Evolutionary conservation across 2,888 invertebrate species (phyloP).

Genomic region (Argyresthia goedartella): DNA sequence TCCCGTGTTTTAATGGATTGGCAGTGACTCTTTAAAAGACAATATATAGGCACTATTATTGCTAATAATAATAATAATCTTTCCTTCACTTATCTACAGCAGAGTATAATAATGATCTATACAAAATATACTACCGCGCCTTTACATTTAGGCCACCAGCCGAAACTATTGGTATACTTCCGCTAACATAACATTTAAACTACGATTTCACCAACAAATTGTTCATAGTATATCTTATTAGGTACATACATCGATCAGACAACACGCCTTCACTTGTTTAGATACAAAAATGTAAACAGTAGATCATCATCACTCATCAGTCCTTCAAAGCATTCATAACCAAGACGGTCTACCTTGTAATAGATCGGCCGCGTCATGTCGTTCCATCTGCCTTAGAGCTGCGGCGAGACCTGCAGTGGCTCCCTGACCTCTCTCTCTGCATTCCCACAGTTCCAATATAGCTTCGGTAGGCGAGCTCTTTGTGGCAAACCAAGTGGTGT

Average conservation of each 20-base stretch:
- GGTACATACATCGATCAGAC: background rate
- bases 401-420: conserved; percentile 81
- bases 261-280: no score
- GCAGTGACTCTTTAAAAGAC: conserved; percentile 59
- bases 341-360: conserved; percentile 58
- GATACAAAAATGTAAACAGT: no score
- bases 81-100: conserved; percentile 59
- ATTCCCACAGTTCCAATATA: conserved; percentile 96
- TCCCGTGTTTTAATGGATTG: conserved; percentile 30
- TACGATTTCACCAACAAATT: conserved; percentile 47
- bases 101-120: conserved; percentile 44
- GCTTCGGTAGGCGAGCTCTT: conserved; percentile 97
- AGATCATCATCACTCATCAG: background rate
- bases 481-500: conserved; percentile 97
- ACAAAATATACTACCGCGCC: conserved; percentile 65
- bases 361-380: conserved; percentile 57
- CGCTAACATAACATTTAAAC: conserved; percentile 59
- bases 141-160: conserved; percentile 54
- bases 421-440: conserved; percentile 85
- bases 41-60: conserved; percentile 65
- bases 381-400: conserved; percentile 53
- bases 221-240: conserved; percentile 14
- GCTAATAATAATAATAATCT: conserved; percentile 53
- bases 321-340: conserved; percentile 45
- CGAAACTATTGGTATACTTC: conserved; percentile 39